Conservation (phyloP, 2,797 vertebrate species). For the Typhlichthys eigenmanni region DNA sequence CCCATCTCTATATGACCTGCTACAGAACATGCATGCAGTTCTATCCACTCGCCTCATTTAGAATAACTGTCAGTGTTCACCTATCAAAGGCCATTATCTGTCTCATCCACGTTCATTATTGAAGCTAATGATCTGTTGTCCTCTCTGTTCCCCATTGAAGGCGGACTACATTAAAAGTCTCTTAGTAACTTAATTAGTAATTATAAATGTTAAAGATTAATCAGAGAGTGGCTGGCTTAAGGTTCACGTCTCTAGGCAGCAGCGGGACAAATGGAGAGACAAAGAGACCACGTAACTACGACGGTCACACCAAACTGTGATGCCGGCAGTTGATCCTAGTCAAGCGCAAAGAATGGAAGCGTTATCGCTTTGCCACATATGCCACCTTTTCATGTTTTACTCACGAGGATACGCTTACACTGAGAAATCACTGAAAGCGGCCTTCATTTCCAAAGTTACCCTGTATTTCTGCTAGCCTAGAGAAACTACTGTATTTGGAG, state of each 20-base stretch:
- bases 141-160: constrained; percentile 85
- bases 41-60: constrained; percentile 72
- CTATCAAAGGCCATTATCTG: constrained; percentile 82
- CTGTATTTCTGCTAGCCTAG: constrained; percentile 22
- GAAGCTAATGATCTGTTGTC: constrained; percentile 90
- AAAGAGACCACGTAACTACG: constrained; percentile 82
- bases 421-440: constrained; percentile 5
- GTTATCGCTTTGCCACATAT: constrained; percentile 34
- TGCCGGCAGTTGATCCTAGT: constrained; percentile 48
- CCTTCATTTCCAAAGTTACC: too few species aligned
- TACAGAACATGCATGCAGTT: constrained; percentile 22
- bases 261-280: constrained; percentile 81
- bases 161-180: constrained; percentile 90
- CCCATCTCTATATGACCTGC: background rate
- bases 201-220: constrained; percentile 98
- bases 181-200: constrained; percentile 99
- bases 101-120: constrained; percentile 82
- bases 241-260: constrained; percentile 87
- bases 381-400: constrained; percentile 8
- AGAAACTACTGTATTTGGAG: constrained; percentile 30
- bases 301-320: constrained; percentile 66
- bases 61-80: constrained; percentile 80
- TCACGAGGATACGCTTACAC: background rate
- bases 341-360: constrained; percentile 31
- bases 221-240: constrained; percentile 91